These are phyloP conservation scores for Eristalinus aeneus DNA, from an alignment of 2,888 invertebrate species.

Conservation along the genomic window DNA sequence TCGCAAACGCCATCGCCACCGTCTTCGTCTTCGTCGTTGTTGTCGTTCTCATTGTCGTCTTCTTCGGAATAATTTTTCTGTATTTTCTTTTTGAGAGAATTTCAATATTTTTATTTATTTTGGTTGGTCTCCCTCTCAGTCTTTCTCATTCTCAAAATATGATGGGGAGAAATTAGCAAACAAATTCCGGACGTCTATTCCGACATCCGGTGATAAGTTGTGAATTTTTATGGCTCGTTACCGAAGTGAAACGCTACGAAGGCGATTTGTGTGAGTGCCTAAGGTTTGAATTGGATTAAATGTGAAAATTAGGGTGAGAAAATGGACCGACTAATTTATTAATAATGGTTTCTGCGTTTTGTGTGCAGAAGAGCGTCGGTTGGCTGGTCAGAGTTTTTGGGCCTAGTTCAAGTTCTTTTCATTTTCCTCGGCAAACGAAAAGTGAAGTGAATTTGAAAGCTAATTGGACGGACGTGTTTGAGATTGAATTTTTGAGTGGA, in stretches of 20 bases:
- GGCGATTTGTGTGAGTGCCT: conserved; percentile 9
- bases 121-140: background rate
- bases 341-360: conserved; percentile 15
- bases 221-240: conserved; percentile 43
- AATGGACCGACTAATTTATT: conserved; percentile 23
- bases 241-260: conserved; percentile 11
- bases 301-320: background rate
- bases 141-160: background rate
- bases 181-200: conserved; percentile 62
- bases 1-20: background rate
- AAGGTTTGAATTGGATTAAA: conserved; percentile 19
- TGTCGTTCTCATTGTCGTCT: background rate
- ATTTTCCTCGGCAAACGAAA: background rate
- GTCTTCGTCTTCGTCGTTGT: background rate
- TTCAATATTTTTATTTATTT: conserved; percentile 5
- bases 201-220: conserved; percentile 67
- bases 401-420: background rate
- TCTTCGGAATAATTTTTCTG: conserved; percentile 37
- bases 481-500: background rate
- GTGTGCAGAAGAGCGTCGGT: background rate
- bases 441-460: background rate
- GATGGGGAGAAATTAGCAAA: conserved; percentile 61
- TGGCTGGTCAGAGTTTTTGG: background rate
- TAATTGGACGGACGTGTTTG: background rate
- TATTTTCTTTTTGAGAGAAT: conserved; percentile 23